phyloP scores from a whole-genome alignment of 2,797 vertebrate species.

The Molossus alvarezi region DNA sequence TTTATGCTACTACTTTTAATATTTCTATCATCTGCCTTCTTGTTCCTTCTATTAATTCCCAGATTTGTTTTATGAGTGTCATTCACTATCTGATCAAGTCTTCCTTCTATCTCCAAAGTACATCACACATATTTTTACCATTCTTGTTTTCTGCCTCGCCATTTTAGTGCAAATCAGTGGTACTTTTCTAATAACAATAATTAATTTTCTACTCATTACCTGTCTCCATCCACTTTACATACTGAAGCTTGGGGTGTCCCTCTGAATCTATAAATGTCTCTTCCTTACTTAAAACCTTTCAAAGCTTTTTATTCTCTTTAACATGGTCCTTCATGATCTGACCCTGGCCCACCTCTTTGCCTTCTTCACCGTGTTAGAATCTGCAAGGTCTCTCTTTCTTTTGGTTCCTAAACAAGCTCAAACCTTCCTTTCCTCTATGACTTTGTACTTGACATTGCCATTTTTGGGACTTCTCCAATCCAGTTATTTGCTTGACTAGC shows the following conservation, averaged over 20 bases:
- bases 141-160: neutral
- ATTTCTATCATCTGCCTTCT: neutral
- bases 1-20: neutral
- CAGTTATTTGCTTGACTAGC: neutral
- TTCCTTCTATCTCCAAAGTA: neutral
- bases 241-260: neutral
- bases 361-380: neutral
- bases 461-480: neutral
- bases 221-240: neutral
- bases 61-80: neutral
- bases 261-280: neutral
- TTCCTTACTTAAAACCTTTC: neutral
- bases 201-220: neutral
- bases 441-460: neutral
- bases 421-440: neutral
- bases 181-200: neutral
- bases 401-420: neutral
- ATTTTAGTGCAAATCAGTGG: accelerated
- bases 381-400: neutral
- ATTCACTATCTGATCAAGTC: neutral
- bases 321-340: neutral
- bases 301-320: neutral
- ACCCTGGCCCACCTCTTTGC: neutral
- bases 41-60: neutral
- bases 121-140: neutral